Conservation (phyloP, 2,888 invertebrate species). For the Entomobrya multifasciata region DNA sequence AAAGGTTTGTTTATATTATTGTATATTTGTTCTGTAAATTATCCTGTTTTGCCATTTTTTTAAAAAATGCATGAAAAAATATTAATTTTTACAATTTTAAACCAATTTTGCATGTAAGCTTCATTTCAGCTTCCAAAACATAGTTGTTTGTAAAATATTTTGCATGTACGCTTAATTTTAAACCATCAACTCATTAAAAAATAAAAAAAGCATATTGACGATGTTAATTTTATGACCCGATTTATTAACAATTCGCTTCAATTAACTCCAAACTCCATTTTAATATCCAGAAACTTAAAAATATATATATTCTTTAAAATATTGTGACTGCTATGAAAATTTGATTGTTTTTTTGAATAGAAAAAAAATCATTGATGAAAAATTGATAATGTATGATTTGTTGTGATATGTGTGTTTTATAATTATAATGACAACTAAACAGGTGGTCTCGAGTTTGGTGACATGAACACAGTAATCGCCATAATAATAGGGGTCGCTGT, state of each 20-base stretch:
- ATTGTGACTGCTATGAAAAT: background rate
- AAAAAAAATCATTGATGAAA: conserved; percentile 11
- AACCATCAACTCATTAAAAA: no score
- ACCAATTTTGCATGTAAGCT: background rate
- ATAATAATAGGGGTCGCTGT: conserved; percentile 83
- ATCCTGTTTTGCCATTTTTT: background rate
- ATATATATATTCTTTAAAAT: background rate
- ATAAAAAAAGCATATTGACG: no score
- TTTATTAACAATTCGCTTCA: background rate
- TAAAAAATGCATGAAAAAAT: background rate
- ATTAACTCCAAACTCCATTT: conserved; percentile 27
- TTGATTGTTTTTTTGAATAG: background rate
- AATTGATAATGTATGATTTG: background rate
- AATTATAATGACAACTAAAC: conserved; percentile 37
- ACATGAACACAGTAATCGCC: conserved; percentile 81
- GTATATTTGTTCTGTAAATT: background rate
- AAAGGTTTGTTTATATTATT: background rate
- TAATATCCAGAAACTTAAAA: background rate
- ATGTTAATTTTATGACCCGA: no score
- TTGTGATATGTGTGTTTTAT: conserved; percentile 12
- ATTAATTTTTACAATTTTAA: background rate
- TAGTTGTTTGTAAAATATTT: no score
- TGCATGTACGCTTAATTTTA: no score
- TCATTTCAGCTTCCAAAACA: background rate
- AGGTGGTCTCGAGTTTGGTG: conserved; percentile 77